Base-by-base conservation (phyloP, 2,888 invertebrate species). In the Pegoplata infirma region DNA sequence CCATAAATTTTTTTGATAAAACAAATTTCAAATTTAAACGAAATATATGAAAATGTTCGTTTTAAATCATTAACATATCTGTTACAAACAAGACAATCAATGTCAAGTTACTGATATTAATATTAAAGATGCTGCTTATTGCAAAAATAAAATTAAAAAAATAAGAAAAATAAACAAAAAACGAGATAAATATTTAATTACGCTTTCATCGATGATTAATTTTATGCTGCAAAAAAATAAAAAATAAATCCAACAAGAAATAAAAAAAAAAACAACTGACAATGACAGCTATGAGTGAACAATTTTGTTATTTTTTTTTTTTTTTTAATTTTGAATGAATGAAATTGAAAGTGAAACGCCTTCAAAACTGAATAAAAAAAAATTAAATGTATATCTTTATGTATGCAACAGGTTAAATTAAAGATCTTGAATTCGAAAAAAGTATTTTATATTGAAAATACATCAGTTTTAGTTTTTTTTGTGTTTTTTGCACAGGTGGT, bases 321-420 rank as follows among this genome's bases (percentile, higher is more conserved):
- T 53, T 61, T 16, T 64, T 69, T 51, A 32, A 46, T 3, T 17
- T 32, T 58, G 77, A 76, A 71, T 64, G 58, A 79, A 77, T 85
- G 82, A 85, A 86, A 86, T 85, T 83, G 85, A 86, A 86, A 86
- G 86, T 86, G 83, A 85, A 86, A 73, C 83, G 83, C 84, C 86
- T 83, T 84, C 84, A 10, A 55, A 61, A 56, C 51, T 23, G 32
- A 7, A 55, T 67, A 67, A 49, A 21, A 51, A 40, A 25, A 56
- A 23, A 44, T 16, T 36, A 61, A 72, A 53, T 59, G 46, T 66
- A 46, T 56, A 46, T 63, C 58, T 16, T 36, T 69, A 55, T 49
- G 44, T 56, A 74, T 71, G 21, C 58, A 76, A 61, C 66, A 58
- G 71, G 21, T 77, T 77, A 63, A 72, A 72, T 55, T 21, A 49